Evolutionary conservation across 2,113 vertebrate species (phyloP).

Genomic region (Tinamus guttatus): DNA sequence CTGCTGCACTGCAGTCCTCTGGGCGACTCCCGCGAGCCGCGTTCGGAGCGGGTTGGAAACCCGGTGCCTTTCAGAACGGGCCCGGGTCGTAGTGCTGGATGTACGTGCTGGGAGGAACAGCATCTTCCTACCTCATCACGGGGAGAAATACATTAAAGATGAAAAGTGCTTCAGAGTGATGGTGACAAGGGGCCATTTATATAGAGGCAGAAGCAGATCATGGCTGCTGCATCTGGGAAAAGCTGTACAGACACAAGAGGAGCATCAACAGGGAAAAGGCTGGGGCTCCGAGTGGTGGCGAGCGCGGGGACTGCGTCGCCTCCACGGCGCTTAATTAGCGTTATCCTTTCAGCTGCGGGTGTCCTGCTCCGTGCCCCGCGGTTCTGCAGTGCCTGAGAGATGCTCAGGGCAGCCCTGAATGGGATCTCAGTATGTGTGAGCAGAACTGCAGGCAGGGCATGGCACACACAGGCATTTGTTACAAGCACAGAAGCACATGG

Average conservation of each 20-base stretch:
- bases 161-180: not conserved
- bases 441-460: not conserved
- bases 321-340: not conserved
- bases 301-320: not conserved
- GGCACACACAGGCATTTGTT: not conserved
- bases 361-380: accelerated
- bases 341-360: not conserved
- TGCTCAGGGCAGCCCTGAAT: not conserved
- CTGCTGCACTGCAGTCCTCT: not conserved
- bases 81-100: no score
- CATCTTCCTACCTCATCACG: not conserved
- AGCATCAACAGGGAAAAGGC: not conserved
- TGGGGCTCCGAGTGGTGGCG: not conserved
- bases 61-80: not conserved
- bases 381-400: not conserved
- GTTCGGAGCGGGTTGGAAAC: not conserved
- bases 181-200: accelerated
- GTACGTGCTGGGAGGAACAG: not conserved
- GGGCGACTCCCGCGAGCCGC: not conserved
- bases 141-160: not conserved
- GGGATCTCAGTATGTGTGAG: not conserved
- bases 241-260: not conserved
- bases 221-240: not conserved
- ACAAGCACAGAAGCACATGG: not conserved
- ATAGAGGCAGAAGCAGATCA: not conserved